phyloP scores from a whole-genome alignment of 1,140 invertebrate species.

The Coenobita brevimanus region DNA sequence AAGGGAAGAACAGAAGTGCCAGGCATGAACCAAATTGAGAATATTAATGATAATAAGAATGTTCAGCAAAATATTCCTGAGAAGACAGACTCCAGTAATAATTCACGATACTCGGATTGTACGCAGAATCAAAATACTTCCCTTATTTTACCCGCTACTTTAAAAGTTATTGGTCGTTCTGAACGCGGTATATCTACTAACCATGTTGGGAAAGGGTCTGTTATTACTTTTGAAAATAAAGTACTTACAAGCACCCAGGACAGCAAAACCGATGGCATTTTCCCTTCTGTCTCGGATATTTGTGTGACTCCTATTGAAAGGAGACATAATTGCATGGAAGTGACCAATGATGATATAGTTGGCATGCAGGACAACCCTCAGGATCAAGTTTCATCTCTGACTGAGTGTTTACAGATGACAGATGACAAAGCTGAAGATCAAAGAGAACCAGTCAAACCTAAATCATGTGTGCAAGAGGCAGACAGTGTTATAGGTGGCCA shows the following conservation, averaged over 20 bases:
- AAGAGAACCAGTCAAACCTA: background rate
- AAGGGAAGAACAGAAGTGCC: too few species aligned
- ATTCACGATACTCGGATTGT: too few species aligned
- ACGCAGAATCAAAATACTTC: background rate
- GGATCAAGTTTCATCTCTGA: too few species aligned
- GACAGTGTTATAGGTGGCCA: too few species aligned
- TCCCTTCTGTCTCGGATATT: slow-evolving; percentile 25
- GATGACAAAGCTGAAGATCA: background rate
- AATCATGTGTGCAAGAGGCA: too few species aligned
- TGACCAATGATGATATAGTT: background rate
- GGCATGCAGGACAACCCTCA: too few species aligned
- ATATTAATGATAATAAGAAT: too few species aligned
- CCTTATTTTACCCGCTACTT: background rate
- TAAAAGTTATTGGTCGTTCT: background rate
- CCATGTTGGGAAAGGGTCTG: slow-evolving; percentile 11
- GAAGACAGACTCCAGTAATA: too few species aligned
- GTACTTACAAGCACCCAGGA: slow-evolving; percentile 16
- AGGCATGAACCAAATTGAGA: too few species aligned
- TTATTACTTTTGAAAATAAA: slow-evolving; percentile 9
- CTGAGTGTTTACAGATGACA: too few species aligned
- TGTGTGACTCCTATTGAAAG: background rate
- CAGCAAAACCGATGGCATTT: background rate
- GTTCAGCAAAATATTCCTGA: too few species aligned
- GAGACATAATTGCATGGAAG: background rate
- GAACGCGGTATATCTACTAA: background rate